Evolutionary conservation across 2,113 vertebrate species (phyloP), one percentile per base, ranked within the genome.

Genomic region (Channa argus): DNA sequence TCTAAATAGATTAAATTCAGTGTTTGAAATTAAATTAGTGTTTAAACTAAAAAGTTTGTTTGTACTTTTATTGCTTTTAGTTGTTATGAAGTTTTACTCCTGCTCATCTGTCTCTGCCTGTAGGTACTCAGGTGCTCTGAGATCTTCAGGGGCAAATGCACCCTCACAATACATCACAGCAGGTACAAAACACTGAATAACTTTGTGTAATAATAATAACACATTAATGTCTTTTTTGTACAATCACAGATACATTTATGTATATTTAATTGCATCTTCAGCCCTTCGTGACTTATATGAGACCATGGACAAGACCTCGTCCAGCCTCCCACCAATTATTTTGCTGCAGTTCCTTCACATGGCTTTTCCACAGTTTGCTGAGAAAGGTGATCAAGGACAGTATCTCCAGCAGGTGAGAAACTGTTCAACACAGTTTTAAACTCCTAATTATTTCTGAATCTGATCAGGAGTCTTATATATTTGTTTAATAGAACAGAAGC

Each of bases 311-410:
- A 99, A 98, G 95, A 99, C 97, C 67, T 97, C 98, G 53, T 97
- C 98, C 85, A 99, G 97, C 94, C 97, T 99, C 82, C 98, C 98
- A 38, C 98, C 98, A 64, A 98, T 99, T 86, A 99, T 99, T 90
- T 92, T 99, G 66, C 96, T 99, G 91, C 98, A 99, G 86, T 99
- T 99, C 91, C 96, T 99, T 88, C 98, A 99, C 80, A 97, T 99
- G 97, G 97, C 98, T 92, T 99, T 99, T 87, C 98, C 98, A 72
- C 98, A 99, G 93, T 99, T 99, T 90, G 97, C 97, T 41, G 98
- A 99, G 91, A 99, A 99, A 79, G 98, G 97, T 0, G 98, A 99
- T 54, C 98, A 99, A 95, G 98, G 98, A 62, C 98, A 99, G 60
- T 99, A 99, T 88, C 96, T 99, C 62, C 98, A 99, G 70, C 98